A percentile compares a stretch with the other conserved stretches of the same genome.
Evolutionary conservation across 2,797 vertebrate genomes (phyloP).

Genomic region (Macrochelys suwanniensis): DNA sequence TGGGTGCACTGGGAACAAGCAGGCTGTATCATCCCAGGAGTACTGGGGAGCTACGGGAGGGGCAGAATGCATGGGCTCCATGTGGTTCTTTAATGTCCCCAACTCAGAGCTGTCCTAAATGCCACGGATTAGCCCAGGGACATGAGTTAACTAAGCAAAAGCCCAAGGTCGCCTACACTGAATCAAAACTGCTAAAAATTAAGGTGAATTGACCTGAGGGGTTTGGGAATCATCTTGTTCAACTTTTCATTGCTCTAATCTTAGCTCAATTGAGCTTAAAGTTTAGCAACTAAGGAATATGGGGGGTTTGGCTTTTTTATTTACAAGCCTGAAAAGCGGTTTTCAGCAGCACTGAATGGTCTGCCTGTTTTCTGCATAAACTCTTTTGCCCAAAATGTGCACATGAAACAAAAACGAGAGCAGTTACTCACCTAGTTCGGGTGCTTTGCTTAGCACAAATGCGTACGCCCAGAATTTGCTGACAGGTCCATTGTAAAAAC

Average conservation of each 20-base stretch:
- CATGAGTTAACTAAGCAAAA: neutral
- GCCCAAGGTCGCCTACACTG: neutral
- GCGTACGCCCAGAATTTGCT: constrained; percentile 99
- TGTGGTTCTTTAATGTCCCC: neutral
- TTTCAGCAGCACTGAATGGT: neutral
- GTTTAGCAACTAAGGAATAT: neutral
- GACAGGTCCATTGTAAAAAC: constrained; percentile 99
- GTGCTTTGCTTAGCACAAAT: constrained; percentile 99
- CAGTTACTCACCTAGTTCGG: constrained; percentile 93
- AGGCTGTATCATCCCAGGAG: neutral
- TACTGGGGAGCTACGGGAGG: neutral
- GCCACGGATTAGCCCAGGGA: neutral
- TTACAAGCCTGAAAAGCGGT: neutral
- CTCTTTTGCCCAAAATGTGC: neutral
- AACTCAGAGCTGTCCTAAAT: neutral
- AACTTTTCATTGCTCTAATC: neutral
- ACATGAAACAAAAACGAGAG: neutral
- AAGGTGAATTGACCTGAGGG: neutral
- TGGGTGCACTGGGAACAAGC: neutral
- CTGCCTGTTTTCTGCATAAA: neutral
- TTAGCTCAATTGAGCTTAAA: constrained; percentile 12
- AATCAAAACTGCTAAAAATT: neutral
- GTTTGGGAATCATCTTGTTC: neutral
- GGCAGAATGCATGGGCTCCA: neutral
- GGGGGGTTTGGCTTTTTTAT: neutral